These are phyloP conservation scores for Mesaphorura yosii DNA, from an alignment of 1,140 invertebrate genomes.

Conservation along the genomic window DNA sequence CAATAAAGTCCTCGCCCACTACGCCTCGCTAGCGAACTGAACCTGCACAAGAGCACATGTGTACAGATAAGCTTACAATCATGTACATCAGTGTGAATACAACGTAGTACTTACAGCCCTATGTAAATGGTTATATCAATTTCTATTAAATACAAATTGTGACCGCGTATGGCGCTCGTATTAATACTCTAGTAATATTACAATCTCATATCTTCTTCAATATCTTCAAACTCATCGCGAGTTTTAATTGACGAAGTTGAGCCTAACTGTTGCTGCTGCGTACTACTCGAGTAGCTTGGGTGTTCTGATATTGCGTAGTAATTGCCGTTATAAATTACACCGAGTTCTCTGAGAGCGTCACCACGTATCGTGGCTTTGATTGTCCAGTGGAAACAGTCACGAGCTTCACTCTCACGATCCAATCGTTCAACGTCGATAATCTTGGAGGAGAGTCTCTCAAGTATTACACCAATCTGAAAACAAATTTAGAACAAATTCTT, in stretches of 20 bases:
- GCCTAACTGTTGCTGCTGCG: not conserved
- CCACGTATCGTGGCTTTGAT: conserved; percentile 84
- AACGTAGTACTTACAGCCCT: too few species aligned
- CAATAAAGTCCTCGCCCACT: too few species aligned
- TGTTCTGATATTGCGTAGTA: conserved; percentile 90
- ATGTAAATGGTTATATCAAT: too few species aligned
- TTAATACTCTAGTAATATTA: conserved; percentile 3
- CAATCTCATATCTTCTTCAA: conserved; percentile 28
- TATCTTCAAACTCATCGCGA: conserved; percentile 8
- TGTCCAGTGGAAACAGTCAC: conserved; percentile 88
- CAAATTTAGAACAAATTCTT: too few species aligned
- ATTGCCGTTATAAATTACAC: conserved; percentile 88
- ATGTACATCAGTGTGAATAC: too few species aligned
- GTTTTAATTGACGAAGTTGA: not conserved
- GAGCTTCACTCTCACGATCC: conserved; percentile 76
- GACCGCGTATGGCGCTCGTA: too few species aligned
- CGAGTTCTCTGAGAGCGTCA: conserved; percentile 73
- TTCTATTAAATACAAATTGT: too few species aligned
- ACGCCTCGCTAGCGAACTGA: too few species aligned
- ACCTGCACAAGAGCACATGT: too few species aligned
- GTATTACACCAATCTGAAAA: conserved; percentile 85
- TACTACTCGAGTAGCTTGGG: conserved; percentile 66
- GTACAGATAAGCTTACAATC: too few species aligned
- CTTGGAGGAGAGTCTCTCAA: conserved; percentile 80
- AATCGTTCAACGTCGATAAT: conserved; percentile 83